Conservation (phyloP, 2,113 vertebrate species). For the Seriola quinqueradiata region DNA sequence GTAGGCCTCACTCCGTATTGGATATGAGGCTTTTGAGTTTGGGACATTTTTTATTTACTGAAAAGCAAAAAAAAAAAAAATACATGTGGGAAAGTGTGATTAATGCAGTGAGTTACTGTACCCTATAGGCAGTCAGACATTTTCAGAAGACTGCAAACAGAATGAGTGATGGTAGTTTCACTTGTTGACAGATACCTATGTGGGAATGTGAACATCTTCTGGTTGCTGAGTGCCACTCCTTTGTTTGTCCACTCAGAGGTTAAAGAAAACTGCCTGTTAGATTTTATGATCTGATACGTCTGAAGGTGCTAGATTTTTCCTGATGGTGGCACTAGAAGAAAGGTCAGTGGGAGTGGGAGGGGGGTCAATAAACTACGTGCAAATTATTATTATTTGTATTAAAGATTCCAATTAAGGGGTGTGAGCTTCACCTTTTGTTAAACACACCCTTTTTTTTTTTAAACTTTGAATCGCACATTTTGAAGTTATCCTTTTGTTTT, state of each 20-base stretch:
- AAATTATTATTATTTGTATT: neutral
- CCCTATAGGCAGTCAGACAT: slow-evolving; percentile 31
- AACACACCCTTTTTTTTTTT: neutral
- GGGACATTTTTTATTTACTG: slow-evolving; percentile 49
- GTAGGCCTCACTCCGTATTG: neutral
- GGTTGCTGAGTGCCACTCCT: slow-evolving; percentile 20
- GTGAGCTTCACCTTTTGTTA: neutral
- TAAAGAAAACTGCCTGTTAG: neutral
- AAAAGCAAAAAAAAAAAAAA: neutral
- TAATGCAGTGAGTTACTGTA: slow-evolving; percentile 4
- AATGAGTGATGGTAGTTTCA: slow-evolving; percentile 30
- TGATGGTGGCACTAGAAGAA: neutral
- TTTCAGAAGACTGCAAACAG: slow-evolving; percentile 53
- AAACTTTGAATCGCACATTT: neutral
- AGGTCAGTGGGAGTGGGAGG: neutral
- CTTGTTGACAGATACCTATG: slow-evolving; percentile 32
- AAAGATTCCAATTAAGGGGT: neutral
- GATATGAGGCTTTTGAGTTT: slow-evolving; percentile 27
- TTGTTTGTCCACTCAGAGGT: slow-evolving; percentile 44
- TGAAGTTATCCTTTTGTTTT: neutral
- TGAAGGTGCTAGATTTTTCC: neutral
- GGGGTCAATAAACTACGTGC: too few species aligned
- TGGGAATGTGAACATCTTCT: slow-evolving; percentile 31
- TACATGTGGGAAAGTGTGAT: slow-evolving; percentile 24
- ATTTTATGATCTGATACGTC: neutral